A percentile compares a stretch with the other conserved stretches of the same genome.
These are phyloP conservation scores for Hydroisotoma schaefferi DNA, from an alignment of 2,888 invertebrate species.

Conservation along the genomic window DNA sequence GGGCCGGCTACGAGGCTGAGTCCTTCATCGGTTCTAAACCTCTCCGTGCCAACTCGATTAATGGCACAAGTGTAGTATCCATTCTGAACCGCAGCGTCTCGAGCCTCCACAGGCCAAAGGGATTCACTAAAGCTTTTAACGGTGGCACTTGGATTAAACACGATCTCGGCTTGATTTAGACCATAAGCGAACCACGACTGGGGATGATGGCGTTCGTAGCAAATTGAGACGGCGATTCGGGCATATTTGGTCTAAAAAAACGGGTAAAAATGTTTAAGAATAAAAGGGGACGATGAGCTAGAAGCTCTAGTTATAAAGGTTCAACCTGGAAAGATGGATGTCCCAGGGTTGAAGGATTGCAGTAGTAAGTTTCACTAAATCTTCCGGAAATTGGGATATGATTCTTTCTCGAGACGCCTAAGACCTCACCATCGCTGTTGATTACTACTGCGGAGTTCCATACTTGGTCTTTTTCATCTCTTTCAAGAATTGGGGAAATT, in stretches of 20 bases:
- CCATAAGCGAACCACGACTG: conserved; percentile 60
- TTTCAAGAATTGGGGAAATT: conserved; percentile 28
- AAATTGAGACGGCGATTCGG: conserved; percentile 58
- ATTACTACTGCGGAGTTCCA: conserved; percentile 31
- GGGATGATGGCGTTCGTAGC: conserved; percentile 60
- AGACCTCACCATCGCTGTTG: conserved; percentile 14
- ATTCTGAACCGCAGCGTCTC: conserved; percentile 59
- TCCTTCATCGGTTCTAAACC: not conserved
- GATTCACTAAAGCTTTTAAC: conserved; percentile 57
- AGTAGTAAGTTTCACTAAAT: conserved; percentile 22
- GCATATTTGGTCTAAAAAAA: conserved; percentile 48
- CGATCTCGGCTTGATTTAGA: conserved; percentile 60
- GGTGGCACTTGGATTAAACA: conserved; percentile 60
- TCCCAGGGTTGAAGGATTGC: conserved; percentile 12
- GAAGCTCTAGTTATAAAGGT: not conserved
- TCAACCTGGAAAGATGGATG: conserved; percentile 26
- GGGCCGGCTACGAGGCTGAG: conserved; percentile 6
- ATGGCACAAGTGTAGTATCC: conserved; percentile 58
- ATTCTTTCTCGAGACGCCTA: conserved; percentile 21
- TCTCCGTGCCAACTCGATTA: conserved; percentile 58
- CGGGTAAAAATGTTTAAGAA: too few species aligned
- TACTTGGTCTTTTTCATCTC: conserved; percentile 17
- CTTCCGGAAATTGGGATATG: conserved; percentile 25
- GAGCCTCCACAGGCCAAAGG: conserved; percentile 58
- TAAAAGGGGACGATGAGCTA: too few species aligned